Percentiles rank a stretch among this genome's conserved stretches.
Evolutionary conservation across 2,797 vertebrate genomes (phyloP).

Genomic region (Clarias platycephalus): DNA sequence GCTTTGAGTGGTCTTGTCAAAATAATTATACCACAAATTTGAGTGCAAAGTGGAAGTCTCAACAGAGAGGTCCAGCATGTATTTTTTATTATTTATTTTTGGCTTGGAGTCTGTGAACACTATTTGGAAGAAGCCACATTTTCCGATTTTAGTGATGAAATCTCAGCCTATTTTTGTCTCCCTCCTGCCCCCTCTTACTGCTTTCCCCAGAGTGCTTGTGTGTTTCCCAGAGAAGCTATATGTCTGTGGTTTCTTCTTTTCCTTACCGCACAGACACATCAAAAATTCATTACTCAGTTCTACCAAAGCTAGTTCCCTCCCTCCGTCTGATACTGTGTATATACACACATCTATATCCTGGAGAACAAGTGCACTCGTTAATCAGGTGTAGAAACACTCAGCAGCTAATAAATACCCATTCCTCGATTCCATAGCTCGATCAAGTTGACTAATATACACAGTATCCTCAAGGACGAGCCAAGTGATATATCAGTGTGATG

Average conservation of each 20-base stretch:
- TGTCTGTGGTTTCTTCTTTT: slow-evolving; percentile 3
- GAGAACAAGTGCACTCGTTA: neutral
- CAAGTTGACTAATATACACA: neutral
- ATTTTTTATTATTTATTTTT: slow-evolving; percentile 48
- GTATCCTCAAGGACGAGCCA: neutral
- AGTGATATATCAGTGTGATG: neutral
- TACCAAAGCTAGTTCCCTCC: neutral
- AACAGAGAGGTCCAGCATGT: slow-evolving; percentile 25
- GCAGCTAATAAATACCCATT: neutral
- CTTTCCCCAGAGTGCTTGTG: slow-evolving; percentile 64
- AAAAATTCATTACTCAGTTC: slow-evolving; percentile 3
- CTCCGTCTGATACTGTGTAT: too few species aligned
- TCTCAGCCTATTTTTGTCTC: slow-evolving; percentile 68
- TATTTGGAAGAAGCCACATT: slow-evolving; percentile 61
- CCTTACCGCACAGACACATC: neutral
- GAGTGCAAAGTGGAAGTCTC: neutral
- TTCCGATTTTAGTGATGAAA: slow-evolving; percentile 61
- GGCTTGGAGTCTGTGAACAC: slow-evolving; percentile 61
- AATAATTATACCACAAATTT: neutral
- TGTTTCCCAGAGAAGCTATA: slow-evolving; percentile 69
- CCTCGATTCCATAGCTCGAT: neutral
- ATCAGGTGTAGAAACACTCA: neutral
- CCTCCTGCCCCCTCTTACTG: slow-evolving; percentile 66
- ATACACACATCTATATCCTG: neutral
- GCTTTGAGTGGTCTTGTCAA: neutral